Conservation (phyloP, 92 coral and sea anemone species). For the Metridium senile region DNA sequence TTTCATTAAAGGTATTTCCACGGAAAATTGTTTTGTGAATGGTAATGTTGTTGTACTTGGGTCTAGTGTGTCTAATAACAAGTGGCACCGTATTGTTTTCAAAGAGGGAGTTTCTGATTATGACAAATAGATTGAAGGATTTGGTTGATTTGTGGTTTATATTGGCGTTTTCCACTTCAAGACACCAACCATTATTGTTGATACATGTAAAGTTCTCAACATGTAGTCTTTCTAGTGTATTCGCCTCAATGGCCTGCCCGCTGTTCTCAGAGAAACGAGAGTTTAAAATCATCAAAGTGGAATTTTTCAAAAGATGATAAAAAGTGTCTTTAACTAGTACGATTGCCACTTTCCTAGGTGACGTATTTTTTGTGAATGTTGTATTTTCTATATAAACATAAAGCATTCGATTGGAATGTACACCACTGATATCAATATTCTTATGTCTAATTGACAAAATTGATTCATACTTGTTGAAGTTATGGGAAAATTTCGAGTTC, state of each 20-base stretch:
- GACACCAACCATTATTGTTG: not conserved
- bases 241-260: not conserved
- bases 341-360: not conserved
- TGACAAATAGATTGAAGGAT: not conserved
- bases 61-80: not conserved
- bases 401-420: not conserved
- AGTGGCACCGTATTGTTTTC: not conserved
- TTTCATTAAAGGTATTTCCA: not conserved
- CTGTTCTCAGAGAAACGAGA: not conserved
- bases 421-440: too few species aligned
- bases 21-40: constrained; percentile 1
- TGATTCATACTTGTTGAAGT: not conserved
- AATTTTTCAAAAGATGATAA: not conserved
- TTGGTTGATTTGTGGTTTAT: not conserved
- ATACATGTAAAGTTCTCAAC: not conserved
- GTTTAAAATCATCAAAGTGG: not conserved
- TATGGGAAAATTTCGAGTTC: constrained; percentile 9
- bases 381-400: not conserved
- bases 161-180: not conserved
- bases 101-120: not conserved
- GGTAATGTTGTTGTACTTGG: not conserved
- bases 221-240: not conserved
- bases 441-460: not conserved
- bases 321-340: not conserved
- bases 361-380: not conserved